Evolutionary conservation across 2,113 vertebrate species (phyloP), one percentile per base, ranked within the genome.

Genomic region (Myiozetetes cayanensis): DNA sequence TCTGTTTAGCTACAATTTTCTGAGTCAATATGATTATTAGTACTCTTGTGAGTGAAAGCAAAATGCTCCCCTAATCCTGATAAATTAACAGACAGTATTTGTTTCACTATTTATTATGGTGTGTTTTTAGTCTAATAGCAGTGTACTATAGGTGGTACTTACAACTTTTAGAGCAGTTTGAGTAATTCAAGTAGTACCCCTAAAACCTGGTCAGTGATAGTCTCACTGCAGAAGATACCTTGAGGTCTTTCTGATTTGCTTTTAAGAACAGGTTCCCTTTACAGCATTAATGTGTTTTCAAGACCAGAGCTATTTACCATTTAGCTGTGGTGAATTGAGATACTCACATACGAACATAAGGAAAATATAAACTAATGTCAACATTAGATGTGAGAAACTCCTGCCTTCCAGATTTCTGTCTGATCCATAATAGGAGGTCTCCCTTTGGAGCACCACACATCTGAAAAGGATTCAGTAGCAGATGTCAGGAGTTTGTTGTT

Each of bases 61-160:
- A 84, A 96, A 90, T 84, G 35, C 18, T 93, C 68, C 73, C 59
- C 23, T 77, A 93, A 78, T 65, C 61, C 76, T 89, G 39, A 94
- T 84, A 82, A 95, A 91, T 94, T 88, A 90, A 43, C 43, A 74
- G 78, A 71, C 5, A 50, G 3, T 35, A 52, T 92, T 93, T 95
- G 44, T 90, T 92, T 90, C 76, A 89, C 18, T 27, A 31, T 70
- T 91, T 90, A 85, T 87, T 65, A 44, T 1, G 0, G 25, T 5
- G 9, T 72, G 53, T 1, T 90, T 90, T 77, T 56, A 59, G 39
- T 25, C 39, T 77, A 90, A 78, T 19, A 83, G 9, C 39, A 75
- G 56, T 30, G 47, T 80, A 17, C 18, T 93, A 18, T 56, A 46
- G 50, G n/a, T 71, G n/a, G 18, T 52, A 84, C 22, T 88, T 71